A percentile compares a stretch with the other conserved stretches of the same genome.
These are phyloP conservation scores for Hydra vulgaris DNA, from an alignment of 30 jellyfish, hydroid and myxozoan species.

Conservation along the genomic window DNA sequence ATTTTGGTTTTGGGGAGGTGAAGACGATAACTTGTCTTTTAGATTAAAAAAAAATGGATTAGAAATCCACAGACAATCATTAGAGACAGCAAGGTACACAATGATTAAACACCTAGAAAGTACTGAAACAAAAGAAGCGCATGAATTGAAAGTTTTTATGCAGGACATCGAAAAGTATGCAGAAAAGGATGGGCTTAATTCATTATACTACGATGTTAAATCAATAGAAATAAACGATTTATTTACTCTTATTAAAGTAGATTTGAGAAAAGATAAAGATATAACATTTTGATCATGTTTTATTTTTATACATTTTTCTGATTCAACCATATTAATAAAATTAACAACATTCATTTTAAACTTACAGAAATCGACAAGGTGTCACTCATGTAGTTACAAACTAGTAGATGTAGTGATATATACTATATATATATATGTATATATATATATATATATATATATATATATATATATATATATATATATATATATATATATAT, in stretches of 20 bases:
- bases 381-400: no score
- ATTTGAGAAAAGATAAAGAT: slow-evolving; percentile 32
- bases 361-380: no score
- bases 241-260: slow-evolving; percentile 42
- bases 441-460: no score
- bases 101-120: slow-evolving; percentile 50
- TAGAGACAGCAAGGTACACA: slow-evolving; percentile 54
- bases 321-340: no score
- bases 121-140: not conserved
- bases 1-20: slow-evolving; percentile 48
- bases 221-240: slow-evolving; percentile 12
- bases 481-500: no score
- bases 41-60: slow-evolving; percentile 37
- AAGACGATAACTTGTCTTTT: slow-evolving; percentile 29
- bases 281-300: not conserved
- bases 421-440: no score
- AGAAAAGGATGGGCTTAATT: slow-evolving; percentile 45
- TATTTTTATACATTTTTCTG: no score
- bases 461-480: no score
- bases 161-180: not conserved
- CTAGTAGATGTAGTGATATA: no score
- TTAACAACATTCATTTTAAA: no score
- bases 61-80: slow-evolving; percentile 53
- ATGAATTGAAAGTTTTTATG: slow-evolving; percentile 5
- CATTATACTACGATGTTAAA: slow-evolving; percentile 30